phyloP scores from a whole-genome alignment of 2,888 invertebrate genomes.

The Drosophila austrosaltans region DNA sequence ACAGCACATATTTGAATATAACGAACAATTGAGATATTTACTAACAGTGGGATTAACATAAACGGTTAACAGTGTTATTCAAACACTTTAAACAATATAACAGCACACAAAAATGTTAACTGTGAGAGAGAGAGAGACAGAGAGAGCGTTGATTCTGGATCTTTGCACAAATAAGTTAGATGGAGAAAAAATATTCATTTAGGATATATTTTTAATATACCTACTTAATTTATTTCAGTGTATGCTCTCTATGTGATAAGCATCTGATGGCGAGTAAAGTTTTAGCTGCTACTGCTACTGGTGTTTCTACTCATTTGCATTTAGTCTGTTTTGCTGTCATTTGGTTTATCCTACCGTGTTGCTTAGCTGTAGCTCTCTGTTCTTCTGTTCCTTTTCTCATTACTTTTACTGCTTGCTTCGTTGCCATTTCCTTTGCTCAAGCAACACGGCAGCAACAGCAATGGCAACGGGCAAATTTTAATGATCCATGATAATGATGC shows the following conservation, averaged over 20 bases:
- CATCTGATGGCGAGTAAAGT: slow-evolving; percentile 14
- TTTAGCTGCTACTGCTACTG: slow-evolving; percentile 42
- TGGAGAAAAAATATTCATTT: no score
- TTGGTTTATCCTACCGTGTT: slow-evolving; percentile 29
- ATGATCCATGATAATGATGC: slow-evolving; percentile 81
- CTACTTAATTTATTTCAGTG: neutral
- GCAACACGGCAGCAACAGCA: slow-evolving; percentile 46
- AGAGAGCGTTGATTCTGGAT: no score
- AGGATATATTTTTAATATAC: neutral
- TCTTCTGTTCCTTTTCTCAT: slow-evolving; percentile 38
- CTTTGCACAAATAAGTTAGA: no score
- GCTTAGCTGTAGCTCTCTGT: slow-evolving; percentile 20
- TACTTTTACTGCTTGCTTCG: slow-evolving; percentile 33
- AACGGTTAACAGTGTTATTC: no score
- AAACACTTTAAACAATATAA: no score
- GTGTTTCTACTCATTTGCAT: slow-evolving; percentile 62
- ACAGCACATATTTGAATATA: no score
- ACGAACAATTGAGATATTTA: no score
- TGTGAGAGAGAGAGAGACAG: no score
- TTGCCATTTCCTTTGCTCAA: slow-evolving; percentile 47
- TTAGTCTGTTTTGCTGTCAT: slow-evolving; percentile 51
- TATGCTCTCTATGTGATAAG: slow-evolving; percentile 15
- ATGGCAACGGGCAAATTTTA: slow-evolving; percentile 65
- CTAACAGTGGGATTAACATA: no score
- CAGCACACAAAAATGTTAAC: no score